Conservation (phyloP, 2,888 invertebrate species). For the Empis livida region DNA sequence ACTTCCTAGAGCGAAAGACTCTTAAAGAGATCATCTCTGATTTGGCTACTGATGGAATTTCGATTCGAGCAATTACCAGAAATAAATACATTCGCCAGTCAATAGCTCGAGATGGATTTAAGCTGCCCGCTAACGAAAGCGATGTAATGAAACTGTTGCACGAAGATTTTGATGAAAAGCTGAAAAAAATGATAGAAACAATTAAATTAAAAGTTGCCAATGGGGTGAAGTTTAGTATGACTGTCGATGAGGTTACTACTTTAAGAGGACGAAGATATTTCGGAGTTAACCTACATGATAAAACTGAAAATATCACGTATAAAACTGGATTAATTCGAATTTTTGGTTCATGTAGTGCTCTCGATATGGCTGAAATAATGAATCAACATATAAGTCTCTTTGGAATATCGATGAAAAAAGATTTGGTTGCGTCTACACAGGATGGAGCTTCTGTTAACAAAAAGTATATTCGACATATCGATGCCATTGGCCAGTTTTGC, state of each 20-base stretch:
- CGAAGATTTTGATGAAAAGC: too few relatives aligned
- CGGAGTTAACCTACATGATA: background rate
- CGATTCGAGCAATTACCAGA: background rate
- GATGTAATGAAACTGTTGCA: constrained; percentile 1
- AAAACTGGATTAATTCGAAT: too few relatives aligned
- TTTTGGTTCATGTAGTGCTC: background rate
- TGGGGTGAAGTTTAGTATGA: background rate
- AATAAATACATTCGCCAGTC: constrained; percentile 1
- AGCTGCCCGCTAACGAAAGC: background rate
- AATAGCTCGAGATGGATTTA: background rate
- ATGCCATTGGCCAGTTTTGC: background rate
- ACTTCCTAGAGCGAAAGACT: too few relatives aligned
- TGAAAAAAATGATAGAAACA: too few relatives aligned
- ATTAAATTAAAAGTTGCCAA: too few relatives aligned
- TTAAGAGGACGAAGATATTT: background rate
- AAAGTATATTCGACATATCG: background rate
- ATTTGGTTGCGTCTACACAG: background rate
- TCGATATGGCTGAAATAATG: background rate
- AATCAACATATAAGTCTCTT: background rate
- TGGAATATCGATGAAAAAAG: background rate
- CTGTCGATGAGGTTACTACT: background rate
- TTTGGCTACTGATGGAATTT: background rate
- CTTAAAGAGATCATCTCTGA: background rate
- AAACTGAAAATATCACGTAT: too few relatives aligned
- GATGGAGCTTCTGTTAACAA: background rate